Percentiles rank a stretch among this genome's conserved stretches.
Conservation (phyloP, 2,797 vertebrate genomes). For the Chelon auratus region DNA sequence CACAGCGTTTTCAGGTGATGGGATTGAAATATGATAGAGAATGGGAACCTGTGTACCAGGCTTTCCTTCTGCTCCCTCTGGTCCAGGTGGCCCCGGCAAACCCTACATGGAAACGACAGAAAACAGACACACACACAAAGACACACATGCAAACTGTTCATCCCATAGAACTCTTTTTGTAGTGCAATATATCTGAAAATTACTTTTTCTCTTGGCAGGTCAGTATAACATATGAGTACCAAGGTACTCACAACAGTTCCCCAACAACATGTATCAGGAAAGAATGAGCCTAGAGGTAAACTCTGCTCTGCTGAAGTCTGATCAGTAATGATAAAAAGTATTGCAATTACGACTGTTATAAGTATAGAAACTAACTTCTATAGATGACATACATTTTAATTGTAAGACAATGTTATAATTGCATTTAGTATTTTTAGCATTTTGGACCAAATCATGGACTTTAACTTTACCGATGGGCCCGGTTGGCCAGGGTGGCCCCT, state of each 20-base stretch:
- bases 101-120: constrained; percentile 80
- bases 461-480: constrained; percentile 77
- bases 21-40: constrained; percentile 87
- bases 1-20: constrained; percentile 57
- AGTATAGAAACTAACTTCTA: too few species aligned
- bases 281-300: too few species aligned
- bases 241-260: too few species aligned
- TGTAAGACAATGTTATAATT: too few species aligned
- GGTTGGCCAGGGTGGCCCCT: constrained; percentile 79
- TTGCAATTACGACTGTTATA: too few species aligned
- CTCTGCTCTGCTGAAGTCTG: too few species aligned
- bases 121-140: constrained; percentile 41
- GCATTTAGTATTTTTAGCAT: too few species aligned
- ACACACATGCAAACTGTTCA: constrained; percentile 24
- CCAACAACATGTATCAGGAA: too few species aligned
- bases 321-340: too few species aligned
- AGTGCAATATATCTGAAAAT: not conserved
- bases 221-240: too few species aligned
- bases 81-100: constrained; percentile 84
- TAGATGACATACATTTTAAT: too few species aligned
- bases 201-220: not conserved
- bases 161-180: not conserved
- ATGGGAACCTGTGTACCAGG: constrained; percentile 99
- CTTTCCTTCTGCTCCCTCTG: constrained; percentile 93
- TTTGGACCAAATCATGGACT: not conserved